Evolutionary conservation across 2,888 invertebrate genomes (phyloP), one percentile per base, ranked within the genome.

Genomic region (Mellilla xanthometata): DNA sequence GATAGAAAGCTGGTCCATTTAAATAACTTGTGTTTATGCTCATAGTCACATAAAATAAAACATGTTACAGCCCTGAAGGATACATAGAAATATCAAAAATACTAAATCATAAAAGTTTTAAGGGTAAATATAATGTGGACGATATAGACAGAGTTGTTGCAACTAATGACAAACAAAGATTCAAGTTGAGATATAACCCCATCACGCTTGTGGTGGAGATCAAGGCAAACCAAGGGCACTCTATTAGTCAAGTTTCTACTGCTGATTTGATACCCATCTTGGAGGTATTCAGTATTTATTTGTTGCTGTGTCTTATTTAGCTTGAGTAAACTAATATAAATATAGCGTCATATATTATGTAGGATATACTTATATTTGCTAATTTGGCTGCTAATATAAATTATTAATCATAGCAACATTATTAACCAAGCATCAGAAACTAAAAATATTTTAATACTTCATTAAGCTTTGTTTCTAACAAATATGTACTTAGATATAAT

Each of bases 221-320:
- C 49, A 92, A 93, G 71, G 96, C 96, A 4, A 95, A 95, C 72
- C 96, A 97, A 72, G 96, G 96, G 0, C 96, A 97, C 73, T 91
- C 93, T 0, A 75, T 96, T 36, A 45, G 72, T 49, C 85, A 73
- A 38, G 70, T 92, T 1, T 61, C 76, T 7, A 74, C 89, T 30
- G 58, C 76, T 8, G 89, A 76, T 31, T 65, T 92, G 13, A 68
- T 54, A 32, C 78, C 76, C 2, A 78, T 92, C 28, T 46, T 61
- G 12, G 62, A 78, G 74, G 88, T 88, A 63, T 31, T 44, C 15
- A 22, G 15, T 6, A 19, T 19, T 19, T 19, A 19, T 19, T 19
- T n/a, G n/a, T 19, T 19, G 6, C 3, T 19, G 15, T 19, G 3
- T n/a, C n/a, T n/a, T n/a, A n/a, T n/a, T n/a, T n/a, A n/a, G n/a